Evolutionary conservation across 2,113 vertebrate species (phyloP).

Genomic region (pig (Sus scrofa)): DNA sequence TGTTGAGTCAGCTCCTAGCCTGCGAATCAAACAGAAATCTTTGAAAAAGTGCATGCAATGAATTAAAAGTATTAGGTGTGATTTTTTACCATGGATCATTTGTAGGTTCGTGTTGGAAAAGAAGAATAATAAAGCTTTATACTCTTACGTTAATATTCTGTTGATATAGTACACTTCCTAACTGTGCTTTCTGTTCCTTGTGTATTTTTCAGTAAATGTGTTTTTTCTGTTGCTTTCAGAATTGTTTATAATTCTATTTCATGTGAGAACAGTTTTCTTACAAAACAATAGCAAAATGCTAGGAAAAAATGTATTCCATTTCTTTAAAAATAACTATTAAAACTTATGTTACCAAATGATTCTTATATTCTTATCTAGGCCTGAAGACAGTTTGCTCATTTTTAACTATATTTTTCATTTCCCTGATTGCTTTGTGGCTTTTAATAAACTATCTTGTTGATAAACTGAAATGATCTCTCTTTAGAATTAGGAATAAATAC

Average conservation of each 20-base stretch:
- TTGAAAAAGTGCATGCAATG: neutral
- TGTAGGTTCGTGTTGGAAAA: neutral
- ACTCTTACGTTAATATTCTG: neutral
- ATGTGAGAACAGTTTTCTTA: neutral
- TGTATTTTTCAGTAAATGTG: neutral
- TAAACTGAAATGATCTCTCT: neutral
- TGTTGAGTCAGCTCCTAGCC: constrained; percentile 47
- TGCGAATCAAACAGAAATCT: constrained; percentile 38
- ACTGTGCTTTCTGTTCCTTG: neutral
- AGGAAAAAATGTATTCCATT: neutral
- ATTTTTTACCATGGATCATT: constrained; percentile 7
- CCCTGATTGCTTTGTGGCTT: neutral
- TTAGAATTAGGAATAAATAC: constrained; percentile 4
- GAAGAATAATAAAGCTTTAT: constrained; percentile 11
- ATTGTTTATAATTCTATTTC: neutral
- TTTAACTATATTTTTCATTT: constrained; percentile 33
- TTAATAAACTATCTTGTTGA: neutral
- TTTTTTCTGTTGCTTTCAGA: neutral
- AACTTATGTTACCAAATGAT: constrained; percentile 25
- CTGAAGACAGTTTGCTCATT: constrained; percentile 41
- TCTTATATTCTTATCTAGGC: constrained; percentile 8
- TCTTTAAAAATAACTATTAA: neutral
- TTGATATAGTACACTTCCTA: neutral
- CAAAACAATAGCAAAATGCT: neutral
- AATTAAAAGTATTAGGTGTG: neutral